These are phyloP conservation scores for Elephantulus edwardii DNA, from an alignment of 2,113 vertebrate genomes.

Conservation along the genomic window DNA sequence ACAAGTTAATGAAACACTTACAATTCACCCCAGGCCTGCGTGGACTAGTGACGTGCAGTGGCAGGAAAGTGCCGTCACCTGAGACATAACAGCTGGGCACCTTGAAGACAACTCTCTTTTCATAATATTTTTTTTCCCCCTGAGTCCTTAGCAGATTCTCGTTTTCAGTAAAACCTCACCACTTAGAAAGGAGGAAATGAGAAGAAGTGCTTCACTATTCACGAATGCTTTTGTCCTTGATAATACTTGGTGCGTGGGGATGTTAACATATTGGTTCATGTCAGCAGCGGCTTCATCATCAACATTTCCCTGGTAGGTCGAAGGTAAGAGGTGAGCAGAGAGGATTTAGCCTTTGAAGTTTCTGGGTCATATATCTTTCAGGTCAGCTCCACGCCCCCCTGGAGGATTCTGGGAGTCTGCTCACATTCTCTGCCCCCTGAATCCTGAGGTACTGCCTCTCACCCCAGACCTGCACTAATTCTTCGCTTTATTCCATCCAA, in stretches of 20 bases:
- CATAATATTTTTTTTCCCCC: neutral
- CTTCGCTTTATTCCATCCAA: neutral
- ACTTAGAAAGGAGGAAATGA: neutral
- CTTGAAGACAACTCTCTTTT: neutral
- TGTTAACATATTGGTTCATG: neutral
- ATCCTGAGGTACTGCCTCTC: neutral
- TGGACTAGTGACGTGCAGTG: neutral
- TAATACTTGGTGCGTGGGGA: neutral
- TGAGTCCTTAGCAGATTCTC: neutral
- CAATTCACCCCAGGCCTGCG: neutral
- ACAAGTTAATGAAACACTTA: slow-evolving; percentile 49
- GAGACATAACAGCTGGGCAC: neutral
- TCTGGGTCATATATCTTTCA: no score
- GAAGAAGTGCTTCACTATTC: neutral
- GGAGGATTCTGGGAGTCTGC: neutral
- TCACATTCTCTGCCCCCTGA: neutral
- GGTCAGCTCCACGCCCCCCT: neutral
- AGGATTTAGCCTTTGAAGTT: neutral
- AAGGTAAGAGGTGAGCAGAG: neutral
- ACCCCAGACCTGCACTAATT: neutral
- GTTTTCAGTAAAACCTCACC: slow-evolving; percentile 30
- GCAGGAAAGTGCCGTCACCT: neutral
- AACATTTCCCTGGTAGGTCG: neutral
- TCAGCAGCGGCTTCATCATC: no score
- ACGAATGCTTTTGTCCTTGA: neutral